phyloP scores from a whole-genome alignment of 2,113 vertebrate genomes.

The Carettochelys insculpta region DNA sequence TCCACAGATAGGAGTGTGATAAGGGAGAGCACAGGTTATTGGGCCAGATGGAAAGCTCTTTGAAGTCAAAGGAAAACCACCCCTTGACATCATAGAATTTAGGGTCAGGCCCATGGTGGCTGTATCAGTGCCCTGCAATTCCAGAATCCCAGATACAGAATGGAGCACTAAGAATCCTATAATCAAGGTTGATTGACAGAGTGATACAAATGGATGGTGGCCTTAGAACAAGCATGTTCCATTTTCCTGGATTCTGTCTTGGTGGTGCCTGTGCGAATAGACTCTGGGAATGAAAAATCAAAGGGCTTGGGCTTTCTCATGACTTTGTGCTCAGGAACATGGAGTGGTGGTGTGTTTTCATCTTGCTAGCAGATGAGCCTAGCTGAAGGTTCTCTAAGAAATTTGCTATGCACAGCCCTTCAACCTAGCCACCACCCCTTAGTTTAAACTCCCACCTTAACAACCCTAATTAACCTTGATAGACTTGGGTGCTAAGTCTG shows the following conservation, averaged over 20 bases:
- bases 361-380: neutral
- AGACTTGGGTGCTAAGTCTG: neutral
- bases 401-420: neutral
- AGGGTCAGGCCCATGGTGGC: neutral
- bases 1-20: neutral
- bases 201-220: neutral
- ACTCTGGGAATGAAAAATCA: neutral
- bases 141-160: neutral
- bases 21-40: neutral
- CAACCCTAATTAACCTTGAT: neutral
- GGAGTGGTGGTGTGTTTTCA: neutral
- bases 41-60: accelerated
- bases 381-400: neutral
- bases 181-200: constrained; percentile 45
- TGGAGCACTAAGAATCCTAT: constrained; percentile 40
- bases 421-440: neutral
- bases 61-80: neutral
- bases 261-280: neutral
- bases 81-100: accelerated
- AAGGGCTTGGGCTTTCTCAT: neutral
- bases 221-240: neutral
- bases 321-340: neutral
- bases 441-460: neutral
- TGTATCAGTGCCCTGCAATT: neutral
- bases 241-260: neutral